Evolutionary conservation across 1,140 invertebrate genomes (phyloP).

Genomic region (Drosophila malerkotliana): DNA sequence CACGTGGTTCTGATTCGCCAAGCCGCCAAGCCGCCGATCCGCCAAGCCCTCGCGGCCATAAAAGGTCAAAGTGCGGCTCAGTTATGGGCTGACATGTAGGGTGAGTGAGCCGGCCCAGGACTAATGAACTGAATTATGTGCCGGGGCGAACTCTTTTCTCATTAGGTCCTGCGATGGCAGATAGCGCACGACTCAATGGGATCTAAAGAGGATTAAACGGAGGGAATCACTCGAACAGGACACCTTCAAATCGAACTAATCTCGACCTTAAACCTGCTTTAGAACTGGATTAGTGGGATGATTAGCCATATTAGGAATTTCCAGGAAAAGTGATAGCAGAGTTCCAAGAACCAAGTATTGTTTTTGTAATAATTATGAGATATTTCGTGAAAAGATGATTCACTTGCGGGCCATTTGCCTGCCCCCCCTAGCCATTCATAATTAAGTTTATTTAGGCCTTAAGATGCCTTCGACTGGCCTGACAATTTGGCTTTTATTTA

Average conservation of each 20-base stretch:
- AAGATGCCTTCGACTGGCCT: conserved; percentile 14
- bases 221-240: neutral
- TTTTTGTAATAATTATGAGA: too few species aligned
- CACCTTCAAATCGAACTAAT: neutral
- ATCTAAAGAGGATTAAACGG: conserved; percentile 31
- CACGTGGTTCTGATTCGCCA: conserved; percentile 73
- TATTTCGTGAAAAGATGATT: conserved; percentile 6
- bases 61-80: conserved; percentile 58
- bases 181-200: conserved; percentile 50
- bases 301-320: too few species aligned
- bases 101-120: conserved; percentile 42
- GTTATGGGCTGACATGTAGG: neutral
- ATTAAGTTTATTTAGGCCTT: conserved; percentile 40
- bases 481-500: conserved; percentile 76
- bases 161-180: conserved; percentile 53
- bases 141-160: conserved; percentile 38
- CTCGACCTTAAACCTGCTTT: neutral
- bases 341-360: neutral
- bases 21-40: conserved; percentile 47
- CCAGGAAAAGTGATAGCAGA: neutral
- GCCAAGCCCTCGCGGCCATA: conserved; percentile 59
- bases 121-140: conserved; percentile 67
- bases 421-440: conserved; percentile 45
- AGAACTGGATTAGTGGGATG: neutral
- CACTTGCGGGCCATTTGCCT: neutral